A percentile compares a stretch with the other conserved stretches of the same genome.
Evolutionary conservation across 2,797 vertebrate genomes (phyloP).

Genomic region (Neosalanx taihuensis): DNA sequence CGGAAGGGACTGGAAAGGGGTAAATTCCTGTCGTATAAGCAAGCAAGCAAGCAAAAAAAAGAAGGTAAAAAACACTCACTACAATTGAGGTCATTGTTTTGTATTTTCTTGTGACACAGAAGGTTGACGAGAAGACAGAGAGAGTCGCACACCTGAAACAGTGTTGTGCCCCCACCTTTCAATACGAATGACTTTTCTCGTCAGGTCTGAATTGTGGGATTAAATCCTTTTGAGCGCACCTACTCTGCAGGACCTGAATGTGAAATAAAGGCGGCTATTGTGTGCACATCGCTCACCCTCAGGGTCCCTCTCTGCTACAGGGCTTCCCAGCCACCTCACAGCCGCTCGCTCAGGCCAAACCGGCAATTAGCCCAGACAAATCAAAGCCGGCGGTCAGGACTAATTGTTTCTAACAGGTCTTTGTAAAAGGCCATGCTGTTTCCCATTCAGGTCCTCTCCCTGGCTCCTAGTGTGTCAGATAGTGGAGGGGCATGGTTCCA

Average conservation of each 20-base stretch:
- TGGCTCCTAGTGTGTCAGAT: constrained; percentile 62
- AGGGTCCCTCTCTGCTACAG: constrained; percentile 49
- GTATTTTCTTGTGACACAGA: constrained; percentile 38
- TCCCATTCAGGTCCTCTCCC: constrained; percentile 61
- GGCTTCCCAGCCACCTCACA: constrained; percentile 55
- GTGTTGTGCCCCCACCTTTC: constrained; percentile 63
- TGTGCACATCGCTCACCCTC: constrained; percentile 41
- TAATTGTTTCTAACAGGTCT: constrained; percentile 72
- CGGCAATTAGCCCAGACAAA: constrained; percentile 63
- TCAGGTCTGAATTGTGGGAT: constrained; percentile 71
- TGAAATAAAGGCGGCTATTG: constrained; percentile 72
- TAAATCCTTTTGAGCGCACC: constrained; percentile 70
- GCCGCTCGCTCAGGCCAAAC: constrained; percentile 52
- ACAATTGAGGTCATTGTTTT: constrained; percentile 50
- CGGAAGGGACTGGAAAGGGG: constrained; percentile 28
- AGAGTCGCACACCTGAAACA: constrained; percentile 62
- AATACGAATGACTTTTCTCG: constrained; percentile 69
- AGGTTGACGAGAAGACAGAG: constrained; percentile 17
- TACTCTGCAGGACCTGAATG: constrained; percentile 71
- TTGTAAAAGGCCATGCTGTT: constrained; percentile 65
- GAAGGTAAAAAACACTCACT: constrained; percentile 23
- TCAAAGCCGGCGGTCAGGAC: constrained; percentile 62
- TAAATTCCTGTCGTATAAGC: constrained; percentile 37
- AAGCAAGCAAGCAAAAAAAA: constrained; percentile 15
- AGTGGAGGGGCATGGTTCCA: constrained; percentile 64